Conservation (phyloP, 2,113 vertebrate species). For the Lipophrys pholis region DNA sequence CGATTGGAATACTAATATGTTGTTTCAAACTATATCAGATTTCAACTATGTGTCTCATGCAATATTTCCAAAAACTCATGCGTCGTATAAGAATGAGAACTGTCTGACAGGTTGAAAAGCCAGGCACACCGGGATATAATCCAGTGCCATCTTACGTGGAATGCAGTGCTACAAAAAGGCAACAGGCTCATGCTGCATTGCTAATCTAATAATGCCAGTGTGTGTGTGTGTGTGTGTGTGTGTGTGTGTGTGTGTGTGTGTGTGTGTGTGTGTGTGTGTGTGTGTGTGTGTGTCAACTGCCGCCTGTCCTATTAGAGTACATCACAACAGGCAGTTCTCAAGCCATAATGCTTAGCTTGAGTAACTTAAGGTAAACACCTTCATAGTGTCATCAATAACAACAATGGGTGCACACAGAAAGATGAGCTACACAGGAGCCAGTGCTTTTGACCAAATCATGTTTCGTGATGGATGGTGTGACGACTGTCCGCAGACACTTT, state of each 20-base stretch:
- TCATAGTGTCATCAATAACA: constrained; percentile 3
- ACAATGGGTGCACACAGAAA: too few species aligned
- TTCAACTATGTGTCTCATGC: not conserved
- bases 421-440: not conserved
- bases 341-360: constrained; percentile 20
- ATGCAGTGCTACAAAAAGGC: constrained; percentile 31
- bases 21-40: not conserved
- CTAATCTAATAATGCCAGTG: constrained; percentile 38
- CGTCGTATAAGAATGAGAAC: constrained; percentile 2
- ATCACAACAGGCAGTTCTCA: constrained; percentile 41
- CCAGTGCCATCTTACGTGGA: constrained; percentile 28
- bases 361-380: constrained; percentile 25
- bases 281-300: constrained; percentile 22
- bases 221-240: too few species aligned
- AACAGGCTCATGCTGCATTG: constrained; percentile 10
- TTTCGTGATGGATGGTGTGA: not conserved
- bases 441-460: not conserved
- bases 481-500: not conserved
- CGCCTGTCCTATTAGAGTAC: constrained; percentile 39
- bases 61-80: not conserved
- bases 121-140: not conserved
- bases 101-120: constrained; percentile 20
- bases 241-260: too few species aligned
- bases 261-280: too few species aligned
- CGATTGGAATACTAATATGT: constrained; percentile 13